Evolutionary conservation across 2,797 vertebrate species (phyloP).

Genomic region (Sandelia bainsii): DNA sequence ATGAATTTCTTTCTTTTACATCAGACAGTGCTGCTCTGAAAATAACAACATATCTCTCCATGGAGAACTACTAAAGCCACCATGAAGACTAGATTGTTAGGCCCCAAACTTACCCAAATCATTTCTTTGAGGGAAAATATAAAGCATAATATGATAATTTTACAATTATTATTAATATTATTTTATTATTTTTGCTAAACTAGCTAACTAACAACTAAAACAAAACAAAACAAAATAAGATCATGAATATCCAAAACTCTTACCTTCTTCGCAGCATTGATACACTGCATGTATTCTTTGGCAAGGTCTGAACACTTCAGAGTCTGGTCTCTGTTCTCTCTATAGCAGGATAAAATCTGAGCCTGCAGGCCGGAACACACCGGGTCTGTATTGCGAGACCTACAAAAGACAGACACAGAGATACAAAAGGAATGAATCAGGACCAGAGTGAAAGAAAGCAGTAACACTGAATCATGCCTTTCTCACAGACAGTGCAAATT

Average conservation of each 20-base stretch:
- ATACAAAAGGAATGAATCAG: constrained; percentile 6
- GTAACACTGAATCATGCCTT: background rate
- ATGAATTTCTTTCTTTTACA: constrained; percentile 67
- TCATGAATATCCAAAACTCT: constrained; percentile 14
- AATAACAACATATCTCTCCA: constrained; percentile 54
- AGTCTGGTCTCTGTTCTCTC: constrained; percentile 85
- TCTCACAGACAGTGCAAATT: background rate
- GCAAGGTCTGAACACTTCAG: constrained; percentile 92
- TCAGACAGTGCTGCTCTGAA: constrained; percentile 56
- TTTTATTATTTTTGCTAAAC: constrained; percentile 3
- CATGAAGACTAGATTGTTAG: constrained; percentile 30
- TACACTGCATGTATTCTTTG: constrained; percentile 92
- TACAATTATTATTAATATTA: background rate
- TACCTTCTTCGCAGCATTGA: constrained; percentile 92
- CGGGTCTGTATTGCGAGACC: constrained; percentile 85
- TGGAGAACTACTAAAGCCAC: constrained; percentile 52
- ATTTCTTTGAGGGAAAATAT: constrained; percentile 15
- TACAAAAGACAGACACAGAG: constrained; percentile 57
- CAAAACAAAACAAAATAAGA: background rate
- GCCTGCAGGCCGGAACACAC: constrained; percentile 89
- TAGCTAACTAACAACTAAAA: background rate
- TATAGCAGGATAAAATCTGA: constrained; percentile 92
- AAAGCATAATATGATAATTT: constrained; percentile 3
- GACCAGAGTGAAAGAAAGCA: background rate
- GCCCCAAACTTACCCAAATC: constrained; percentile 24